Percentiles rank a stretch among this genome's conserved stretches.
Evolutionary conservation across 2,797 vertebrate genomes (phyloP).

Genomic region (Notolabrus celidotus): DNA sequence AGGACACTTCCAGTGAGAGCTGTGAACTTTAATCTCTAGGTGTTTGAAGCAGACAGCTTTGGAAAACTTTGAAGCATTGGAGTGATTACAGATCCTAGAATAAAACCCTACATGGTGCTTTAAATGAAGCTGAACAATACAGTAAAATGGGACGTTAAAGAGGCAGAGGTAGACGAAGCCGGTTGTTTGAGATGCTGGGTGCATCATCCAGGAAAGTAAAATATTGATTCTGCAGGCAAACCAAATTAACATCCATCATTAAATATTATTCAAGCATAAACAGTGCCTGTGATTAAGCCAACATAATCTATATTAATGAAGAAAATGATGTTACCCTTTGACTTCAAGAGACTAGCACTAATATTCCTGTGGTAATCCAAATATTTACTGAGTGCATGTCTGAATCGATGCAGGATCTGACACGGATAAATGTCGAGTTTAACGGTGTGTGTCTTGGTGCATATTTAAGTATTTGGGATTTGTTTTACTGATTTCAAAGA

Average conservation of each 20-base stretch:
- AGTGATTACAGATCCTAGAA: too few species aligned
- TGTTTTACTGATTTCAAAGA: slow-evolving; percentile 14
- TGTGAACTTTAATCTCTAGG: slow-evolving; percentile 46
- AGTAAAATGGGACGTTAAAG: not conserved
- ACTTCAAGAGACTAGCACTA: slow-evolving; percentile 46
- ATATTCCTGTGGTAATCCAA: slow-evolving; percentile 43
- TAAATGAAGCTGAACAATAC: slow-evolving; percentile 4
- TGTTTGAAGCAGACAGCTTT: slow-evolving; percentile 10
- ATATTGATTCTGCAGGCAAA: slow-evolving; percentile 67
- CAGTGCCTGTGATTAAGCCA: slow-evolving; percentile 51
- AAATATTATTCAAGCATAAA: slow-evolving; percentile 67
- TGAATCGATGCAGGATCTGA: slow-evolving; percentile 41
- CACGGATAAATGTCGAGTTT: slow-evolving; percentile 37
- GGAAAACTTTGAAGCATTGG: slow-evolving; percentile 11
- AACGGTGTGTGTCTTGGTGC: slow-evolving; percentile 13
- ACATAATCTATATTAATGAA: slow-evolving; percentile 59
- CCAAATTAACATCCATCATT: slow-evolving; percentile 72
- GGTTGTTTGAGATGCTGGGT: slow-evolving; percentile 50
- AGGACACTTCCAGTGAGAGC: slow-evolving; percentile 35
- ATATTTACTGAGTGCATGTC: slow-evolving; percentile 52
- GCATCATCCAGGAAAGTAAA: slow-evolving; percentile 54
- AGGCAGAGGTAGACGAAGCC: slow-evolving; percentile 2
- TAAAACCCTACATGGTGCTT: not conserved
- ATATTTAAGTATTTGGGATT: slow-evolving; percentile 2
- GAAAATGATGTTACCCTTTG: slow-evolving; percentile 60